Conservation (phyloP, 2,113 vertebrate genomes). For the Zootoca vivipara region DNA sequence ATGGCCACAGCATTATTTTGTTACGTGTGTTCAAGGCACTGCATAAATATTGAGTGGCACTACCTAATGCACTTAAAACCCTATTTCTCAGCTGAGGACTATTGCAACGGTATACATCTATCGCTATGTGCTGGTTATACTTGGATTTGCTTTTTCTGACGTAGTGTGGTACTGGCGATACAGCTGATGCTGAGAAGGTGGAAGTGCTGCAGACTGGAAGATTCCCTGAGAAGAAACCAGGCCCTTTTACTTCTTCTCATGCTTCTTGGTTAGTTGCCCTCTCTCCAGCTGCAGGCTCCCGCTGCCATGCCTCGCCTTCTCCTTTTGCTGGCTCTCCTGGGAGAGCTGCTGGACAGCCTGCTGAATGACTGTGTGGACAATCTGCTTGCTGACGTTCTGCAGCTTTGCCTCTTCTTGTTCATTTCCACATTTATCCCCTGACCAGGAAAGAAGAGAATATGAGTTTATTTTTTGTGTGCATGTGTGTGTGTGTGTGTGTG, state of each 20-base stretch:
- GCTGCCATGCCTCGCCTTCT: slow-evolving; percentile 29
- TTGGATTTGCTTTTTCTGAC: slow-evolving; percentile 68
- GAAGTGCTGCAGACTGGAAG: slow-evolving; percentile 33
- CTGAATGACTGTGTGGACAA: slow-evolving; percentile 80
- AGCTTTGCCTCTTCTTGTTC: slow-evolving; percentile 78
- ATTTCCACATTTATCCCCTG: slow-evolving; percentile 75
- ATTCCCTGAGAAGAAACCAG: rapidly evolving
- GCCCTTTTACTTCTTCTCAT: slow-evolving; percentile 73
- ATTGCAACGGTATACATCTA: slow-evolving; percentile 50
- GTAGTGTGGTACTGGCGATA: slow-evolving; percentile 55
- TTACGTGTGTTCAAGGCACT: slow-evolving; percentile 58
- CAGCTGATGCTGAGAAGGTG: slow-evolving; percentile 64
- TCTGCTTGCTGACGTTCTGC: slow-evolving; percentile 80
- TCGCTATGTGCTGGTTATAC: slow-evolving; percentile 60
- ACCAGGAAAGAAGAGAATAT: slow-evolving; percentile 10
- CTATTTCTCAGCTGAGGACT: slow-evolving; percentile 58
- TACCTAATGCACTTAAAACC: slow-evolving; percentile 55
- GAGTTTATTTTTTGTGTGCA: slow-evolving; percentile 2
- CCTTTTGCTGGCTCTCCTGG: slow-evolving; percentile 70
- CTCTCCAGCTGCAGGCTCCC: slow-evolving; percentile 53
- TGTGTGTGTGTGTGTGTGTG: background rate
- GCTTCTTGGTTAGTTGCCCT: slow-evolving; percentile 72
- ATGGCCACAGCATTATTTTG: slow-evolving; percentile 31
- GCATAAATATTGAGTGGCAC: slow-evolving; percentile 50
- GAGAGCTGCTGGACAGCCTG: slow-evolving; percentile 80